Evolutionary conservation across 2,797 vertebrate species (phyloP).

Genomic region (Tachyglossus aculeatus): DNA sequence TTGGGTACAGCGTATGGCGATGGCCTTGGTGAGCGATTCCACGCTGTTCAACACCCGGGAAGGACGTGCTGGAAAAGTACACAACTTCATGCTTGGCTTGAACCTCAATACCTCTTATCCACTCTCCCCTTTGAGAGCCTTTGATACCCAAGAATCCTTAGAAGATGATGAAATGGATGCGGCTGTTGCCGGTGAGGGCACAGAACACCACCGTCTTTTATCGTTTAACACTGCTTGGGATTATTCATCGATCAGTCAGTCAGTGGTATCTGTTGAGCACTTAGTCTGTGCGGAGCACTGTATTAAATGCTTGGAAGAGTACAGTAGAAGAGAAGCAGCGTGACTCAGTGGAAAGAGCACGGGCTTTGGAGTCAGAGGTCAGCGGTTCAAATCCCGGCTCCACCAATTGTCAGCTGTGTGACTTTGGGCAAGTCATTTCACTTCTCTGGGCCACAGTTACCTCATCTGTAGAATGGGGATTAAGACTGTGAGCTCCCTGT

Average conservation of each 20-base stretch:
- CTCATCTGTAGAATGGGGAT: too few relatives aligned
- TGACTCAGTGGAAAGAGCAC: too few relatives aligned
- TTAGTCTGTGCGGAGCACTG: too few relatives aligned
- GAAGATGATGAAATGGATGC: constrained; percentile 86
- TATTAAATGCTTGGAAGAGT: too few relatives aligned
- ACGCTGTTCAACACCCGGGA: constrained; percentile 93
- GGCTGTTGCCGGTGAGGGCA: constrained; percentile 85
- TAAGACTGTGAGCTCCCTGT: too few relatives aligned
- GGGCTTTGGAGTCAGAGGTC: too few relatives aligned
- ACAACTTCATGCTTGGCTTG: constrained; percentile 98
- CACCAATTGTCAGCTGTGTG: too few relatives aligned
- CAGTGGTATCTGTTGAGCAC: too few relatives aligned
- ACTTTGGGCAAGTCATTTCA: too few relatives aligned
- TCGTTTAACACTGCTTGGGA: not conserved
- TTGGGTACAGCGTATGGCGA: constrained; percentile 94
- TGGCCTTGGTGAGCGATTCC: constrained; percentile 88
- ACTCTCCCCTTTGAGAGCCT: constrained; percentile 76
- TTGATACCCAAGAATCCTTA: constrained; percentile 59
- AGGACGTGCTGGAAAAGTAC: constrained; percentile 95
- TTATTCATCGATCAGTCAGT: constrained; percentile 14
- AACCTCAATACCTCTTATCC: constrained; percentile 90
- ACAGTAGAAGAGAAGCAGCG: too few relatives aligned
- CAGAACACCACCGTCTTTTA: not conserved
- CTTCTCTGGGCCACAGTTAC: too few relatives aligned
- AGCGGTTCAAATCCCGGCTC: too few relatives aligned